A percentile compares a stretch with the other conserved stretches of the same genome.
Evolutionary conservation across 2,888 invertebrate genomes (phyloP).

Genomic region (Pseudococcus longispinus): DNA sequence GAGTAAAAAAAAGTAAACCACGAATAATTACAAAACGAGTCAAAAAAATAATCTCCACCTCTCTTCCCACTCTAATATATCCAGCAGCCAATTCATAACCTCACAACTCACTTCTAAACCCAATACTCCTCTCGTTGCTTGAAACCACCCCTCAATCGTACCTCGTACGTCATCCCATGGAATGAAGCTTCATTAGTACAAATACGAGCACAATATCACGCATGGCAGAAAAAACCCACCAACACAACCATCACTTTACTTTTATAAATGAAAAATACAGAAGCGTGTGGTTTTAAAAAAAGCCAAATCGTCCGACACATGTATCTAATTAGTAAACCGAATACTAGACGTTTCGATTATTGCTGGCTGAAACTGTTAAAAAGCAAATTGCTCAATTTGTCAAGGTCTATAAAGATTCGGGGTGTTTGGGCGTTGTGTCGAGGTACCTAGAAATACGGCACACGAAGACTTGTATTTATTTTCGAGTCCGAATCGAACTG

Average conservation of each 20-base stretch:
- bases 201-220: too few species aligned
- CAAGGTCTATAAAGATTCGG: constrained; percentile 27
- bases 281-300: neutral
- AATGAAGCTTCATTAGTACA: neutral
- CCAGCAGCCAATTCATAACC: too few species aligned
- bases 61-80: neutral
- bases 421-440: neutral
- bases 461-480: neutral
- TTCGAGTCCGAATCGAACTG: neutral
- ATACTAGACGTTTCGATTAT: neutral
- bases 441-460: neutral
- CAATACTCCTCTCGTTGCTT: neutral
- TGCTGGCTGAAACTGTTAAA: constrained; percentile 35
- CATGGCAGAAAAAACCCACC: neutral
- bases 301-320: neutral
- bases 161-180: neutral
- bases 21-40: too few species aligned
- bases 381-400: constrained; percentile 56
- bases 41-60: neutral
- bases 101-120: neutral
- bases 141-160: neutral
- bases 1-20: too few species aligned
- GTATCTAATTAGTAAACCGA: constrained; percentile 22
- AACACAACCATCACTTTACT: neutral
- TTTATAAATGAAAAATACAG: neutral